Conservation (phyloP, 2,888 invertebrate species). For the Hypomecis punctinalis region DNA sequence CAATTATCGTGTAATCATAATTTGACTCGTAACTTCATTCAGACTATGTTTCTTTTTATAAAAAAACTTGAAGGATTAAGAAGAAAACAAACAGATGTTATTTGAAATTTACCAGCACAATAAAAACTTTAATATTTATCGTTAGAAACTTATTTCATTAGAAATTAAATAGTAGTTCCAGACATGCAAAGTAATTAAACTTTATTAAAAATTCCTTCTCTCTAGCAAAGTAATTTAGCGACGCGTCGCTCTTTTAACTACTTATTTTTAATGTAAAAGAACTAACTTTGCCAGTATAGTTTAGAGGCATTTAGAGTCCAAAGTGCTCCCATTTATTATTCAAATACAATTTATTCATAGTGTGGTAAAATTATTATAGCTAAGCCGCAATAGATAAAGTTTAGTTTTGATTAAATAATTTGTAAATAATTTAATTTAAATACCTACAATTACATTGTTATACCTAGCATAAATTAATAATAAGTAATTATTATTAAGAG, state of each 20-base stretch:
- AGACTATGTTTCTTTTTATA: no score
- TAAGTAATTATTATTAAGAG: no score
- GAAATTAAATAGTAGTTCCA: constrained; percentile 21
- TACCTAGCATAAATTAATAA: no score
- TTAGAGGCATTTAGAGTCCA: not conserved
- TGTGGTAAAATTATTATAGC: not conserved
- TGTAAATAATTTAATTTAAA: no score
- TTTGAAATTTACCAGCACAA: no score
- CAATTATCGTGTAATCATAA: no score
- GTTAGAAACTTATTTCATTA: constrained; percentile 6
- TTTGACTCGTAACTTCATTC: no score
- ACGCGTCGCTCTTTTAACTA: constrained; percentile 10
- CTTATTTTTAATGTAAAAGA: constrained; percentile 17
- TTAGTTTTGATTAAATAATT: no score
- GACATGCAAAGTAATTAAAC: constrained; percentile 33
- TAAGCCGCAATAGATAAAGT: not conserved
- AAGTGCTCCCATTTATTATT: not conserved
- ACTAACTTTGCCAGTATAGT: constrained; percentile 6
- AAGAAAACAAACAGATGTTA: not conserved
- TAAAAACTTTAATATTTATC: no score
- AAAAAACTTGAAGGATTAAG: no score
- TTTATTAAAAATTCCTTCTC: constrained; percentile 39
- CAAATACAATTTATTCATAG: not conserved
- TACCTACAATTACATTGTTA: no score
- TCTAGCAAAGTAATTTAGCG: constrained; percentile 24